Percentiles rank a stretch among this genome's conserved stretches.
phyloP scores from a whole-genome alignment of 35 echinoderm and acorn worm species.

The Ophioderma brevispina region DNA sequence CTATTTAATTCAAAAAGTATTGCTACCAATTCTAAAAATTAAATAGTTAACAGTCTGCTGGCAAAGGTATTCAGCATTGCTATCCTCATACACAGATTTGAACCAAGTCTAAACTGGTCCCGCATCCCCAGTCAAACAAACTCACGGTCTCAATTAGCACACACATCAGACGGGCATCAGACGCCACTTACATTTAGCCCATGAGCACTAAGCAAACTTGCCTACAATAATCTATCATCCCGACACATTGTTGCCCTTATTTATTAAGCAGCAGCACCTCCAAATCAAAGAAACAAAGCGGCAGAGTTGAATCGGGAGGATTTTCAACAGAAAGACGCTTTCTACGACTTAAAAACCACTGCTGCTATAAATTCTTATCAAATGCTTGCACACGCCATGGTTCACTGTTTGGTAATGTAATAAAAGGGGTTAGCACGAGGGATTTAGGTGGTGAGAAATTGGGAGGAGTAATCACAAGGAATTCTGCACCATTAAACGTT shows the following conservation, averaged over 20 bases:
- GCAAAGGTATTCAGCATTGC: too few relatives aligned
- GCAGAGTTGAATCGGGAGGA: background rate
- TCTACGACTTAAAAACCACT: background rate
- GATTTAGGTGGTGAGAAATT: background rate
- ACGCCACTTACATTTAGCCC: background rate
- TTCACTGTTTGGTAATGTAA: background rate
- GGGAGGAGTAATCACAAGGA: background rate
- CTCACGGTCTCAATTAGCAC: background rate
- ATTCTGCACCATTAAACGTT: background rate
- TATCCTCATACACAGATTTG: background rate
- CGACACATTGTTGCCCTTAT: background rate
- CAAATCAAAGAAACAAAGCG: background rate
- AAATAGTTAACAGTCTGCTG: too few relatives aligned
- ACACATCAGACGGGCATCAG: background rate
- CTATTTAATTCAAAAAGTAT: too few relatives aligned
- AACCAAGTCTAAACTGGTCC: background rate
- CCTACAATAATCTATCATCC: slow-evolving; percentile 5
- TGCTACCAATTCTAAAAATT: too few relatives aligned
- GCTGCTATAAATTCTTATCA: background rate
- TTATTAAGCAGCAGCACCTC: background rate
- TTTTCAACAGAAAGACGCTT: background rate
- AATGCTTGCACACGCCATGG: background rate
- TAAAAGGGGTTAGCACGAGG: background rate
- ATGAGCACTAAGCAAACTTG: slow-evolving; percentile 10
- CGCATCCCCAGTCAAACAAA: background rate